These are phyloP conservation scores for Elgaria multicarinata DNA, from an alignment of 2,113 vertebrate species.

Conservation along the genomic window DNA sequence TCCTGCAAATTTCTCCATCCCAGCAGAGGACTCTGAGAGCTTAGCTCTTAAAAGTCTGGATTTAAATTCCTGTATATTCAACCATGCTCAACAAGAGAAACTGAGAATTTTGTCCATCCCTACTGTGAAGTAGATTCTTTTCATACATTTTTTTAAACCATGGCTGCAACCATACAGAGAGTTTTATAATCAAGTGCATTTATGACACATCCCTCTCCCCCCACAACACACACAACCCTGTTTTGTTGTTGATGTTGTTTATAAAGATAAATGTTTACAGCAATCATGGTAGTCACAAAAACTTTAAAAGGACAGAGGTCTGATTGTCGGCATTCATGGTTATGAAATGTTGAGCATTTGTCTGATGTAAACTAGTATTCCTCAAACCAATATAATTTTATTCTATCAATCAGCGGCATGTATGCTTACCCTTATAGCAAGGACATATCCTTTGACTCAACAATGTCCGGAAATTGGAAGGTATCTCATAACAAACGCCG, in stretches of 20 bases:
- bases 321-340: background rate
- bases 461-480: constrained; percentile 78
- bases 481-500: constrained; percentile 88
- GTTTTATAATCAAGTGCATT: background rate
- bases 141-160: background rate
- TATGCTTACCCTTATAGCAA: constrained; percentile 88
- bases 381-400: background rate
- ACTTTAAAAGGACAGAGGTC: too few relatives aligned
- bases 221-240: too few relatives aligned
- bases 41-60: too few relatives aligned
- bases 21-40: too few relatives aligned
- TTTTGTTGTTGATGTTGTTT: background rate
- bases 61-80: too few relatives aligned
- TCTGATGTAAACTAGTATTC: background rate
- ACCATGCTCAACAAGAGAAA: too few relatives aligned
- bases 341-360: background rate
- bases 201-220: background rate
- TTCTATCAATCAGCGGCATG: background rate
- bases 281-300: background rate
- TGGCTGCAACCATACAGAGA: background rate
- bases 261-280: background rate
- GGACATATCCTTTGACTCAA: constrained; percentile 81
- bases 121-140: too few relatives aligned
- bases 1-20: too few relatives aligned
- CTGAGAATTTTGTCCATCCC: too few relatives aligned